Evolutionary conservation across 92 coral and sea anemone genomes (phyloP).

Genomic region (Epizoanthus ramosus): DNA sequence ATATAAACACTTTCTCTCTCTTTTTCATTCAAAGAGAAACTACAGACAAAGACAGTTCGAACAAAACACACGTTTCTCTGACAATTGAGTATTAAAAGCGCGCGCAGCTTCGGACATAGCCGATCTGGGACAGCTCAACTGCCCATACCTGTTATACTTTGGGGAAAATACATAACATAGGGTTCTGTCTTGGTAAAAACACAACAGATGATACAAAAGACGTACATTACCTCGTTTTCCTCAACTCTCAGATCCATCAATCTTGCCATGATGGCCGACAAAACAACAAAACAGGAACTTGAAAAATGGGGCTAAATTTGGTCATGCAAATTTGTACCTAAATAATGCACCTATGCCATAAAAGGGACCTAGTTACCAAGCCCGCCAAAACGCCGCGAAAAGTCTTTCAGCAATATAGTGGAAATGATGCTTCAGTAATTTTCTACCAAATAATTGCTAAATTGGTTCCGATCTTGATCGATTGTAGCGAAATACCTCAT

Average conservation of each 20-base stretch:
- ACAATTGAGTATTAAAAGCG: slow-evolving; percentile 16
- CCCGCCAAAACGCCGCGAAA: slow-evolving; percentile 29
- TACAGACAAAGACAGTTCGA: slow-evolving; percentile 35
- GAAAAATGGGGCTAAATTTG: slow-evolving; percentile 39
- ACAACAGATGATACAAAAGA: neutral
- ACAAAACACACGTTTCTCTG: slow-evolving; percentile 35
- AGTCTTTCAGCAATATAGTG: neutral
- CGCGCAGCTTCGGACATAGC: slow-evolving; percentile 19
- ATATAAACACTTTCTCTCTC: neutral
- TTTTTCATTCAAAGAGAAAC: slow-evolving; percentile 16
- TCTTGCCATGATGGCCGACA: slow-evolving; percentile 48
- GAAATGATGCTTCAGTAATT: neutral
- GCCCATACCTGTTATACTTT: slow-evolving; percentile 10
- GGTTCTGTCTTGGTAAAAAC: slow-evolving; percentile 1
- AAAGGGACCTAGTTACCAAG: slow-evolving; percentile 43
- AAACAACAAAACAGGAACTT: slow-evolving; percentile 50
- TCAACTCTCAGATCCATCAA: slow-evolving; percentile 34
- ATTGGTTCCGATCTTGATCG: neutral
- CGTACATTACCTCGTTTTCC: slow-evolving; percentile 40
- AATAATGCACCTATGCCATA: slow-evolving; percentile 44
- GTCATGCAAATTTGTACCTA: slow-evolving; percentile 11
- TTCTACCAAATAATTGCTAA: neutral
- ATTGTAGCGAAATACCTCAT: neutral
- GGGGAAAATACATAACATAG: neutral
- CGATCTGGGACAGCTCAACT: neutral